A percentile compares a stretch with the other conserved stretches of the same genome.
phyloP scores from a whole-genome alignment of 2,888 invertebrate genomes.

The Chaitophorus viminalis region DNA sequence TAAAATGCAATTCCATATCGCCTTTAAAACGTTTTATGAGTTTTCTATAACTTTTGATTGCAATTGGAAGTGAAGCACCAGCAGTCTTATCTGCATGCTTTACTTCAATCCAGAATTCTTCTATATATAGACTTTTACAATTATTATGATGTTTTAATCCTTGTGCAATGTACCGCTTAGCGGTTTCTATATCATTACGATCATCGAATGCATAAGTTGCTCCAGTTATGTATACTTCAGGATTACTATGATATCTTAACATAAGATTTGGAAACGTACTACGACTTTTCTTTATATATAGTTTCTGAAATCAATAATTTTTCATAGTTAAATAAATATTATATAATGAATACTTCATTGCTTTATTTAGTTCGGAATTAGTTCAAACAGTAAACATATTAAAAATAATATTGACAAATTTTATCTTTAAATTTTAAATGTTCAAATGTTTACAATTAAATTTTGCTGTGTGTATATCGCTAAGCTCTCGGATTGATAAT shows the following conservation, averaged over 20 bases:
- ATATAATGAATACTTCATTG: not conserved
- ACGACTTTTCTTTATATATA: conserved; percentile 40
- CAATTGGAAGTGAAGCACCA: conserved; percentile 41
- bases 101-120: conserved; percentile 52
- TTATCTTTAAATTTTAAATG: not conserved
- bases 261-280: conserved; percentile 27
- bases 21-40: conserved; percentile 46
- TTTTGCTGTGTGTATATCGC: too few species aligned
- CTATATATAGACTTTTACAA: conserved; percentile 46
- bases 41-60: conserved; percentile 36
- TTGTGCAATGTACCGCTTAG: conserved; percentile 37
- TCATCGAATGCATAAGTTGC: conserved; percentile 56
- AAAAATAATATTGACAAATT: not conserved
- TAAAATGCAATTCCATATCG: conserved; percentile 50
- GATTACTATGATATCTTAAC: conserved; percentile 44
- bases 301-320: conserved; percentile 19
- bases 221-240: conserved; percentile 52
- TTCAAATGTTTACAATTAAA: too few species aligned
- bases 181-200: conserved; percentile 42
- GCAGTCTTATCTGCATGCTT: conserved; percentile 43
- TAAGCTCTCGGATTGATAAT: too few species aligned
- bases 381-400: not conserved
- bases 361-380: not conserved
- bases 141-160: conserved; percentile 48
- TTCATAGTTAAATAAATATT: not conserved